Evolutionary conservation across 2,888 invertebrate species (phyloP).

Genomic region (Merodon equestris): DNA sequence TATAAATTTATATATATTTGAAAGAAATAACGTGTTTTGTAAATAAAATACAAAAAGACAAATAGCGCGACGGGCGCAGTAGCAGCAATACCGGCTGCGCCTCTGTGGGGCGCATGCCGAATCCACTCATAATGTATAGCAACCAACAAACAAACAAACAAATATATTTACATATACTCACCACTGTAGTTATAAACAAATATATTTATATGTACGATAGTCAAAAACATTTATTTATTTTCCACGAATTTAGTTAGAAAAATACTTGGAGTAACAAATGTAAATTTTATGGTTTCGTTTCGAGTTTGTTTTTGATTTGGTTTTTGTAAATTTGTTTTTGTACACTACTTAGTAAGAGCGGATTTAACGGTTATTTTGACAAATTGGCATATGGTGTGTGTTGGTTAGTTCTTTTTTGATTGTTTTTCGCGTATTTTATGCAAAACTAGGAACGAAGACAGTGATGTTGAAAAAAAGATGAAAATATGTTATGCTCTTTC

Average conservation of each 20-base stretch:
- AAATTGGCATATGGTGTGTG: slow-evolving; percentile 28
- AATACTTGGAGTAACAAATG: slow-evolving; percentile 55
- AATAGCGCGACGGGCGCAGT: slow-evolving; percentile 54
- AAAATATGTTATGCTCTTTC: slow-evolving; percentile 27
- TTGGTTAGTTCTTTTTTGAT: neutral
- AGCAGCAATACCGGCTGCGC: slow-evolving; percentile 60
- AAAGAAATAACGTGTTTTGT: slow-evolving; percentile 46
- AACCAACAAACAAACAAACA: slow-evolving; percentile 49
- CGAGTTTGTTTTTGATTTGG: slow-evolving; percentile 6
- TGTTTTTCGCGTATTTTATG: too few species aligned
- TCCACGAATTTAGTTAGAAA: slow-evolving; percentile 58
- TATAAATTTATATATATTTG: slow-evolving; percentile 54
- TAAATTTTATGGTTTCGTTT: slow-evolving; percentile 33
- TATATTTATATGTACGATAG: slow-evolving; percentile 13
- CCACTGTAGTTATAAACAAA: slow-evolving; percentile 26
- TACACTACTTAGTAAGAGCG: slow-evolving; percentile 35
- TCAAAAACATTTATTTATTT: slow-evolving; percentile 45
- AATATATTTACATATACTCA: slow-evolving; percentile 38
- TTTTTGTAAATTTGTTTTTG: slow-evolving; percentile 16
- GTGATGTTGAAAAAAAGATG: neutral
- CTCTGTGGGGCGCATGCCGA: slow-evolving; percentile 62
- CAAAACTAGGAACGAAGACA: neutral
- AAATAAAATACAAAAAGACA: slow-evolving; percentile 44
- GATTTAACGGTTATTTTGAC: slow-evolving; percentile 41
- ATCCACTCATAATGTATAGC: slow-evolving; percentile 66